Conservation (phyloP, 1,140 invertebrate species). For the Aphelinus certus region DNA sequence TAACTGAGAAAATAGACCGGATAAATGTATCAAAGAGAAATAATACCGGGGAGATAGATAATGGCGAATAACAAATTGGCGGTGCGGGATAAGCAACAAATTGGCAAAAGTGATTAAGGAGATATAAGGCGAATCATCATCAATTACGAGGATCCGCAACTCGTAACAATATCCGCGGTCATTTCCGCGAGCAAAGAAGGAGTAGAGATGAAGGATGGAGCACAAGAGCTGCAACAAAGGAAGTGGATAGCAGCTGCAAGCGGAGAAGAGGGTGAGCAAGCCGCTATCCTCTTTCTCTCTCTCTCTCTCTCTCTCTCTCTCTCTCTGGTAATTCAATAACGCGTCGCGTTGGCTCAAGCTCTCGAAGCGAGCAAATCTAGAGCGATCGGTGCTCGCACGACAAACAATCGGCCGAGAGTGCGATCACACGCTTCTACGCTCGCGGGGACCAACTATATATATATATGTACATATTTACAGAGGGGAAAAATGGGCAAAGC, state of each 20-base stretch:
- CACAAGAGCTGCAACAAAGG: neutral
- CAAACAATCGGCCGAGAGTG: too few relatives aligned
- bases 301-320: neutral
- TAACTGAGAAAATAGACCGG: too few relatives aligned
- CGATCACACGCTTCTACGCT: too few relatives aligned
- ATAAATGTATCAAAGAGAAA: too few relatives aligned
- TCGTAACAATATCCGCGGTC: neutral
- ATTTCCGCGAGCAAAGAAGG: neutral
- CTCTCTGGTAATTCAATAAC: constrained; percentile 19
- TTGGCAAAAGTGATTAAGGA: too few relatives aligned
- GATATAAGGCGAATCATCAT: neutral
- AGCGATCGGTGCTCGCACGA: neutral
- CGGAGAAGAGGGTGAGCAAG: neutral
- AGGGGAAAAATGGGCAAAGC: too few relatives aligned
- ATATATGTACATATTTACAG: too few relatives aligned
- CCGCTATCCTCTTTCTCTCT: neutral
- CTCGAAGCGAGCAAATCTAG: neutral
- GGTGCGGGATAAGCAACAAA: too few relatives aligned
- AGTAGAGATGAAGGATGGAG: neutral
- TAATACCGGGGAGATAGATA: too few relatives aligned
- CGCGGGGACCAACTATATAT: too few relatives aligned
- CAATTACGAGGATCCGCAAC: neutral
- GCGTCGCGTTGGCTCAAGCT: neutral
- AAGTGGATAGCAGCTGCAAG: too few relatives aligned
- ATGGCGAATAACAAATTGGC: too few relatives aligned